Conservation (phyloP, 2,113 vertebrate species). For the Camelus bactrianus region DNA sequence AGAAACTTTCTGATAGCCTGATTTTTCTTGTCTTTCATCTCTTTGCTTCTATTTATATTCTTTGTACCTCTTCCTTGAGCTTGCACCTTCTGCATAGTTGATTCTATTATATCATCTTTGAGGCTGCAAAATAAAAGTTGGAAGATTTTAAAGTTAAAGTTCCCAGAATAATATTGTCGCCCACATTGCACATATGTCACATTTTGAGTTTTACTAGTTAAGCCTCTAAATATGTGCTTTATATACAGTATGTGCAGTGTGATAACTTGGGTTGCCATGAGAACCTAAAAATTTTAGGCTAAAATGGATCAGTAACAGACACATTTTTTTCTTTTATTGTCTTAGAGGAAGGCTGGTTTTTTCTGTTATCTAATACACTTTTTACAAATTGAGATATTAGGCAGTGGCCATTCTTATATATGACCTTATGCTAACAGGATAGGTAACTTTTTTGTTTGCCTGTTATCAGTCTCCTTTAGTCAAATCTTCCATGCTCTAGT, state of each 20-base stretch:
- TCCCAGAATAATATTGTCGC: conserved; percentile 82
- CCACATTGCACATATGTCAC: conserved; percentile 82
- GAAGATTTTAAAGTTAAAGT: conserved; percentile 78
- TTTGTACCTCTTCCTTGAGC: conserved; percentile 74
- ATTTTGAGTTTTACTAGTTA: conserved; percentile 82
- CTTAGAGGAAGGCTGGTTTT: background rate
- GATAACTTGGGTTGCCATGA: conserved; percentile 75
- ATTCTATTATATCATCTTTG: conserved; percentile 76
- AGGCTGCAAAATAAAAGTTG: conserved; percentile 72
- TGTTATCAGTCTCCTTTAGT: background rate
- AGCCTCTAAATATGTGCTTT: conserved; percentile 72
- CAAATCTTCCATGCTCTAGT: background rate
- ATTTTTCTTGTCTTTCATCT: conserved; percentile 62
- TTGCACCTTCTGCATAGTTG: conserved; percentile 70
- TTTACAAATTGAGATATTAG: conserved; percentile 35
- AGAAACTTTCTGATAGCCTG: conserved; percentile 54
- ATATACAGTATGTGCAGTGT: conserved; percentile 71
- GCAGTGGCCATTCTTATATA: background rate
- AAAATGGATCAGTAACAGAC: conserved; percentile 58
- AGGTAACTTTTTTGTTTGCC: background rate
- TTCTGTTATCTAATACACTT: background rate
- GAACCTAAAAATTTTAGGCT: conserved; percentile 67
- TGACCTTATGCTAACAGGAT: background rate
- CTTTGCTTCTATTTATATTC: conserved; percentile 69
- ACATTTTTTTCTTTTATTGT: background rate